Evolutionary conservation across 2,888 invertebrate species (phyloP).

Genomic region (Pyrgus malvae): DNA sequence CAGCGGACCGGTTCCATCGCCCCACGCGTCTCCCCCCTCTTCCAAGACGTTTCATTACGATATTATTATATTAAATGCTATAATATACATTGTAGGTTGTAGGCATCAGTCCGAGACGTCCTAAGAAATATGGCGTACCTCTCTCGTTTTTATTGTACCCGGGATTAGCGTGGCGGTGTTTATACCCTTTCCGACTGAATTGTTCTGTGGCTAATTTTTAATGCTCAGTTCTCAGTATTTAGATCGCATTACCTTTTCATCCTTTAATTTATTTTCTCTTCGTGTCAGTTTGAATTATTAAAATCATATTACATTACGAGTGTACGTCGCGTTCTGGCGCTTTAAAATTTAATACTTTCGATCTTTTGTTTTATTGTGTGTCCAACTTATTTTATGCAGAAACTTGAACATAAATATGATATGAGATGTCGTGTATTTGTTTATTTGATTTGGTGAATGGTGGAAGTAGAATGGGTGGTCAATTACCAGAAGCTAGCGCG

Average conservation of each 20-base stretch:
- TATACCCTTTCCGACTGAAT: slow-evolving; percentile 61
- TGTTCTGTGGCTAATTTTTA: slow-evolving; percentile 47
- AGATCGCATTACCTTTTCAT: slow-evolving; percentile 29
- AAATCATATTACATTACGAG: slow-evolving; percentile 26
- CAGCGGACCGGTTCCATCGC: slow-evolving; percentile 73
- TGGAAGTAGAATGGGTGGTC: no score
- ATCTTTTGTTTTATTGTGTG: slow-evolving; percentile 2
- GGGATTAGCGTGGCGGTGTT: slow-evolving; percentile 61
- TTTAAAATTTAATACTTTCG: slow-evolving; percentile 2
- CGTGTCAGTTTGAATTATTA: slow-evolving; percentile 24
- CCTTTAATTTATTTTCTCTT: slow-evolving; percentile 27
- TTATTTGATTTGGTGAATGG: no score
- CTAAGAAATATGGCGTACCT: slow-evolving; percentile 58
- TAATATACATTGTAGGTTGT: slow-evolving; percentile 80
- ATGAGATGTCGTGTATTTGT: no score
- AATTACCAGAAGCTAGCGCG: no score
- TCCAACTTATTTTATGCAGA: neutral
- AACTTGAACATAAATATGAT: no score
- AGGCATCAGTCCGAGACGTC: slow-evolving; percentile 73
- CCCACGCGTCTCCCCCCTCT: slow-evolving; percentile 45
- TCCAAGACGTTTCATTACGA: slow-evolving; percentile 79
- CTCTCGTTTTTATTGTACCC: slow-evolving; percentile 59
- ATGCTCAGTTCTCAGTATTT: slow-evolving; percentile 28
- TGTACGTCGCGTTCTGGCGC: slow-evolving; percentile 1
- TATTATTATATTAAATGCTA: slow-evolving; percentile 82